Percentiles rank a stretch among this genome's conserved stretches.
Evolutionary conservation across 2,888 invertebrate genomes (phyloP).

Genomic region (Sipunculus nudus): DNA sequence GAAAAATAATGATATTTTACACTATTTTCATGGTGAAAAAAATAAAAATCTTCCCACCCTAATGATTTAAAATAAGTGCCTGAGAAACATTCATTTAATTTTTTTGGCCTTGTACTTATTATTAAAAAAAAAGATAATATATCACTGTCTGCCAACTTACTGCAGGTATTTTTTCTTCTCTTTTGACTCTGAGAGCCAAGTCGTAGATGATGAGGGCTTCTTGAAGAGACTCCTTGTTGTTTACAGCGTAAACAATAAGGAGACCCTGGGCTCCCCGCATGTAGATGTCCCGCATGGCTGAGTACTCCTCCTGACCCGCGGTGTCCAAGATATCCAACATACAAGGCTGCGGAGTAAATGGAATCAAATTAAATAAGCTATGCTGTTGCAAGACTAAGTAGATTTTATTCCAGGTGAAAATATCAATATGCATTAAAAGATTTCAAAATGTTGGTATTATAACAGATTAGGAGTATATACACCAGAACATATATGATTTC

Average conservation of each 20-base stretch:
- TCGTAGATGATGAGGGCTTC: conserved; percentile 80
- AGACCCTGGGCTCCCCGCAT: conserved; percentile 99
- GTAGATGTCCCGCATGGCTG: conserved; percentile 99
- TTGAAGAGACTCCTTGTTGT: conserved; percentile 98
- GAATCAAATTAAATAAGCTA: too few species aligned
- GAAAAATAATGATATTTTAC: not conserved
- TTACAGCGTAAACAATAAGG: conserved; percentile 97
- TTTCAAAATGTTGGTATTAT: too few species aligned
- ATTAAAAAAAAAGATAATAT: not conserved
- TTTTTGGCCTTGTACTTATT: not conserved
- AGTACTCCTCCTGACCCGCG: conserved; percentile 98
- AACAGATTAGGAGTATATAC: too few species aligned
- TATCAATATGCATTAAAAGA: too few species aligned
- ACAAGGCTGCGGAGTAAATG: too few species aligned
- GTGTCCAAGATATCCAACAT: conserved; percentile 98
- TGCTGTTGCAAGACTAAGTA: too few species aligned
- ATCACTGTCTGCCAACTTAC: too few species aligned
- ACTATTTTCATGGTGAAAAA: too few species aligned
- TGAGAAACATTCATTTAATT: not conserved
- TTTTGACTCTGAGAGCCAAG: not conserved
- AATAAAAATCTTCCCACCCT: too few species aligned
- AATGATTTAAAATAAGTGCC: too few species aligned
- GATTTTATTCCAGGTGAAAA: too few species aligned
- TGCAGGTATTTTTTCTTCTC: not conserved
- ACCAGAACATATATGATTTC: too few species aligned